Evolutionary conservation across 2,113 vertebrate species (phyloP).

Genomic region (Dicaeum eximium): DNA sequence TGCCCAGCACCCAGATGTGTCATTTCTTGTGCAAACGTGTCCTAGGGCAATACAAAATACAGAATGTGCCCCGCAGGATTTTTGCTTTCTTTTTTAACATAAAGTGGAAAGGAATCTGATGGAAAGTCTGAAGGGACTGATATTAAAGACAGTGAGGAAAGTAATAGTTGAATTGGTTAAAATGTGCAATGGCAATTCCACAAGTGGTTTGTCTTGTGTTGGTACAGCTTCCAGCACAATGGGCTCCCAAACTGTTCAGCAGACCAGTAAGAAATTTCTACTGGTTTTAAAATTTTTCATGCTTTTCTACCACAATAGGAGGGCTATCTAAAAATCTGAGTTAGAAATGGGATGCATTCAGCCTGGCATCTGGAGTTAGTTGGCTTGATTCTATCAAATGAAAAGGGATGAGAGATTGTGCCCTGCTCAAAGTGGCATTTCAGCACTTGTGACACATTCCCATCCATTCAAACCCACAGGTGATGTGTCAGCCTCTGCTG

Average conservation of each 20-base stretch:
- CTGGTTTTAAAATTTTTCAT: neutral
- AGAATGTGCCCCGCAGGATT: accelerated
- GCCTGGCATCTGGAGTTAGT: neutral
- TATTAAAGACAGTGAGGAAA: neutral
- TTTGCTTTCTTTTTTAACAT: neutral
- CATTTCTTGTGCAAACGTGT: neutral
- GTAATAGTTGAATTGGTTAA: neutral
- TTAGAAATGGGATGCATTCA: neutral
- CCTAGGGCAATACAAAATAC: neutral
- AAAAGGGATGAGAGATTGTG: neutral
- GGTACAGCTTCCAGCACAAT: neutral
- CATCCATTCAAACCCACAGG: neutral
- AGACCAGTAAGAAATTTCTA: neutral
- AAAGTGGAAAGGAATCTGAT: neutral
- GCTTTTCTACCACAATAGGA: neutral
- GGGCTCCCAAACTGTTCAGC: neutral
- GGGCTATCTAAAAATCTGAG: neutral
- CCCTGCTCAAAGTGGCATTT: neutral
- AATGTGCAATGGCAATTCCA: neutral
- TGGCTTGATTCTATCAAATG: neutral
- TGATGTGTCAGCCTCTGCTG: neutral
- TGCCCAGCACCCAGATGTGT: neutral
- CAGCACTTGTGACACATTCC: neutral
- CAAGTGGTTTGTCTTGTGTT: neutral
- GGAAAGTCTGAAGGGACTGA: neutral